Conservation (phyloP, 1,140 invertebrate species). For the Pectinophora gossypiella region DNA sequence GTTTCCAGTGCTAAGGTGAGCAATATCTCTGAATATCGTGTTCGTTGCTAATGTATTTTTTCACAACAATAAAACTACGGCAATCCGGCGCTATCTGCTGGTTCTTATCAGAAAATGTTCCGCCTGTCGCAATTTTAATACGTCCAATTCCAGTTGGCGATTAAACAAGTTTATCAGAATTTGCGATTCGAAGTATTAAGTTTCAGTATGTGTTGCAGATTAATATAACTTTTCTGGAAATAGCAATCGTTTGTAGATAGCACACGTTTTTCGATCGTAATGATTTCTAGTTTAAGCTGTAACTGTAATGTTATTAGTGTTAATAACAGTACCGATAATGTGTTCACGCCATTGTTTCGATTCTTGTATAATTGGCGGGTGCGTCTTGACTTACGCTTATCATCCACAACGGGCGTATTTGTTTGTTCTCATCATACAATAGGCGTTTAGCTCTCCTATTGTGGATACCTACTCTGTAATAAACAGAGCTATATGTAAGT, state of each 20-base stretch:
- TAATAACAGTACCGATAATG: background rate
- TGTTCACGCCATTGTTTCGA: background rate
- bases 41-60: slow-evolving; percentile 24
- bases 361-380: background rate
- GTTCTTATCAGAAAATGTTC: slow-evolving; percentile 14
- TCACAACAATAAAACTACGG: slow-evolving; percentile 21
- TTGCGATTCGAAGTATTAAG: slow-evolving; percentile 14
- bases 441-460: background rate
- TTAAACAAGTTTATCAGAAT: slow-evolving; percentile 29
- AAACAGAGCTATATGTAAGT: background rate
- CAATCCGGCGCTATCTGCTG: slow-evolving; percentile 25
- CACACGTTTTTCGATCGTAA: background rate
- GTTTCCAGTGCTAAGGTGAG: slow-evolving; percentile 61
- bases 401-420: background rate
- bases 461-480: background rate
- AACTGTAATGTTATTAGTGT: background rate
- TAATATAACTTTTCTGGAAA: background rate
- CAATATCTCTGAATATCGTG: slow-evolving; percentile 33
- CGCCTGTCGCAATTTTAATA: slow-evolving; percentile 30
- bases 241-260: slow-evolving; percentile 1
- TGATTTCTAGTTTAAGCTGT: background rate
- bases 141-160: slow-evolving; percentile 38
- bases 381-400: background rate
- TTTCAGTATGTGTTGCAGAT: slow-evolving; percentile 5
- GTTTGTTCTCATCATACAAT: background rate